Base-by-base conservation (phyloP, 2,888 invertebrate species). In the Elgonia sp. region DNA sequence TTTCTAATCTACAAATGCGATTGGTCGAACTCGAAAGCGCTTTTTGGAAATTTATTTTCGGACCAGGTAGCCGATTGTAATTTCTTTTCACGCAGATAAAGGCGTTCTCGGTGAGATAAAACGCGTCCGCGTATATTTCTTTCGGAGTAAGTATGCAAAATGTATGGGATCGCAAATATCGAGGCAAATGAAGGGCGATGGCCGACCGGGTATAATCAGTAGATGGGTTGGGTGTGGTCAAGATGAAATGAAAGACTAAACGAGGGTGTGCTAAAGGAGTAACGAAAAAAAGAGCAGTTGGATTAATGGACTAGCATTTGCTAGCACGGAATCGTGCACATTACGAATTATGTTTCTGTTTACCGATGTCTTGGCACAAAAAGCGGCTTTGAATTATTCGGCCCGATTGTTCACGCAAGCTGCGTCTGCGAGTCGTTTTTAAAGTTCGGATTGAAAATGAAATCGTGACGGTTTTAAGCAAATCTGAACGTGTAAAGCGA, bases 161-260 rank as follows among this genome's bases (percentile, higher is more conserved):
- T 76, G 60, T 80, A 50, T 67, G 73, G 53, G 73, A 85, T 77
- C 81, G 80, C 84, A 79, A 81, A 81, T 85, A 75, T 62, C 39
- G 62, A 57, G 82, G 63, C 12, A 60, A 84, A 79, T 76, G 46
- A 79, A 89, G 90, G 92, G 91, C 88, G 91, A 80, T 91, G 89
- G 86, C 62, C 81, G 70, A 75, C 73, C 67, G 76, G 77, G 85
- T 88, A 90, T 93, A 93, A 93, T 93, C 93, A 93, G 93, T 90
- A 93, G 93, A 93, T 93, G 92, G 91, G 89, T 84, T 89, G 92
- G 93, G 93, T 90, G 93, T 90, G 93, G 92, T 84, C 83, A 83
- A 62, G 87, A 89, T 79, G 85, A 88, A 89, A 88, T 89, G 80
- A 87, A 89, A 89, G 86, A 72, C 70, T 81, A 69, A 75, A 50